Evolutionary conservation across 2,113 vertebrate species (phyloP), one percentile per base, ranked within the genome.

Genomic region (Istiophorus platypterus): DNA sequence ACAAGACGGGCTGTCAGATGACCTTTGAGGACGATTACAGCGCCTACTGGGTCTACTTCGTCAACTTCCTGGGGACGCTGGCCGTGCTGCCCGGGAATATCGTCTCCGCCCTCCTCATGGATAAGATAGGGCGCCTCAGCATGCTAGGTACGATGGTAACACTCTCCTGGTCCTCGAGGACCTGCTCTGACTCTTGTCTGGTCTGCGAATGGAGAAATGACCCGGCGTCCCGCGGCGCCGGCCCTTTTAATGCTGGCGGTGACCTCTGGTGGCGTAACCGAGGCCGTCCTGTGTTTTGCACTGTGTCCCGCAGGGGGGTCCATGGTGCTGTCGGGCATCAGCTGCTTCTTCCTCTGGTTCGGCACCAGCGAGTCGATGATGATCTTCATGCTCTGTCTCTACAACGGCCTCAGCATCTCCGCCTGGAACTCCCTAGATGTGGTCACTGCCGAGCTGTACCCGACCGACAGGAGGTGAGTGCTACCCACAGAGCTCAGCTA

Each of bases 31-130:
- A 99, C 0, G 98, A 99, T 86, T 99, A 99, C 84, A 99, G 98
- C 56, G 98, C 98, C 92, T 99, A 99, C 93, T 99, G 98, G 98
- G 97, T 99, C 85, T 99, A 99, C 70, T 99, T 99, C 69, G 98
- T 99, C 91, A 99, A 99, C 94, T 99, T 99, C 92, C 94, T 99
- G 89, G 98, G 98, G 77, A 99, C 98, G 1, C 77, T 99, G 86
- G 98, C 98, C 0, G 98, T 99, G 80, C 92, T 99, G 85, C 98
- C 98, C 0, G 98, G 98, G 47, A 99, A 99, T 90, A 99, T 99
- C 14, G 97, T 99, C 62, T 99, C 98, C 0, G 98, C 98, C 63
- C 96, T 99, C 34, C 95, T 99, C 69, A 99, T 99, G 98, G 98
- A 99, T 86, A 97, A 98, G 94, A 99, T 99, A 29, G 98, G 98